phyloP scores from a whole-genome alignment of 92 coral and sea anemone genomes.

The Micromussa lordhowensis region DNA sequence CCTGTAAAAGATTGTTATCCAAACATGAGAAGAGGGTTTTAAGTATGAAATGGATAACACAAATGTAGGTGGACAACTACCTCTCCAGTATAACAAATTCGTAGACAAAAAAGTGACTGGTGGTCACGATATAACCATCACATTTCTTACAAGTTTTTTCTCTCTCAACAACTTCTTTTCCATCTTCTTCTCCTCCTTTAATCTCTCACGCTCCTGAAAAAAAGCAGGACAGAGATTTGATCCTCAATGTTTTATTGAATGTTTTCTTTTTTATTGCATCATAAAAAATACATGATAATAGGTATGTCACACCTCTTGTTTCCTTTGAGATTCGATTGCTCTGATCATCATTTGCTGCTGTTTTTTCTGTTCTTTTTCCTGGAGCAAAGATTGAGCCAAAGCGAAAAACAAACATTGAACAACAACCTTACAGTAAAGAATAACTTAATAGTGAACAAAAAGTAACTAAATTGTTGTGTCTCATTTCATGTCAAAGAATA shows the following conservation, averaged over 20 bases:
- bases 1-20: conserved; percentile 44
- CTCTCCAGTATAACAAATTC: background rate
- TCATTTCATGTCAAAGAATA: background rate
- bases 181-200: conserved; percentile 92
- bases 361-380: conserved; percentile 86
- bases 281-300: background rate
- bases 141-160: conserved; percentile 79
- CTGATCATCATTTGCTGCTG: conserved; percentile 92
- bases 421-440: background rate
- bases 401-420: background rate
- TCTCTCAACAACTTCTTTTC: conserved; percentile 92
- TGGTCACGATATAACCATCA: background rate
- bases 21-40: background rate
- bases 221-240: background rate
- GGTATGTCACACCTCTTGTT: conserved; percentile 72
- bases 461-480: too few species aligned
- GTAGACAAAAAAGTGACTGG: background rate
- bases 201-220: conserved; percentile 85
- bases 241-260: too few species aligned
- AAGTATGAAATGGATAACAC: too few species aligned
- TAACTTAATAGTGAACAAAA: background rate
- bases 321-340: conserved; percentile 83
- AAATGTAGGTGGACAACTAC: background rate
- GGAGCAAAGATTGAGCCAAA: background rate
- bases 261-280: background rate